Evolutionary conservation across 2,888 invertebrate genomes (phyloP).

Genomic region (Muschampia plurimacula): DNA sequence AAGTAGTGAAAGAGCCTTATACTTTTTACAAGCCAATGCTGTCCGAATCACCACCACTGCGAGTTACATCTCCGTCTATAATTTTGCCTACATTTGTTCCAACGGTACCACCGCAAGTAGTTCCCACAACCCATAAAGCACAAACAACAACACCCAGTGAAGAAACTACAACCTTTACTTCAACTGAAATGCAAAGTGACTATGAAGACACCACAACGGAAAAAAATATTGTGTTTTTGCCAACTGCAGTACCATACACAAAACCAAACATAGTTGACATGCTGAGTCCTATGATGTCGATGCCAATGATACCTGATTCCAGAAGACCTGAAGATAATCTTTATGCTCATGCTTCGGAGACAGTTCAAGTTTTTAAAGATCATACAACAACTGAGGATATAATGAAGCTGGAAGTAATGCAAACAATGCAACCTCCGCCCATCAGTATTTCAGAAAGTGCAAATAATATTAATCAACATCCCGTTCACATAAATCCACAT

Average conservation of each 20-base stretch:
- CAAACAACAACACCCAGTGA: constrained; percentile 57
- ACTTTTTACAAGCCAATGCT: constrained; percentile 72
- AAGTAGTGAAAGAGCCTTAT: constrained; percentile 58
- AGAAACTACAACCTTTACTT: constrained; percentile 55
- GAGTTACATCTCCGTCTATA: constrained; percentile 56
- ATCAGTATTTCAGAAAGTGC: constrained; percentile 60
- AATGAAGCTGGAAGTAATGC: constrained; percentile 82
- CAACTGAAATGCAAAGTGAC: constrained; percentile 56
- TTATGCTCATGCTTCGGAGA: constrained; percentile 77
- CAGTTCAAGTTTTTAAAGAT: constrained; percentile 72
- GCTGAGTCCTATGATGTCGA: constrained; percentile 77
- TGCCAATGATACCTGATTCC: constrained; percentile 74
- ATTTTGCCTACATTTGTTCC: constrained; percentile 66
- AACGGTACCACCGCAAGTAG: constrained; percentile 63
- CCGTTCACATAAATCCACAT: constrained; percentile 60
- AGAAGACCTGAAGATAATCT: constrained; percentile 75
- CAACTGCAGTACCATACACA: constrained; percentile 53
- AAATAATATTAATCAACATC: constrained; percentile 52
- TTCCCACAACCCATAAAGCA: constrained; percentile 48
- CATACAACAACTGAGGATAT: constrained; percentile 56
- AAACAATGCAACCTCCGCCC: constrained; percentile 87
- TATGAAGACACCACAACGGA: constrained; percentile 63
- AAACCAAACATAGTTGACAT: constrained; percentile 68
- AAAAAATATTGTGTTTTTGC: constrained; percentile 52
- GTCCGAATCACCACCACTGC: constrained; percentile 69